These are phyloP conservation scores for Anarhynchus alexandrinus DNA, from an alignment of 2,113 vertebrate genomes.

Conservation along the genomic window DNA sequence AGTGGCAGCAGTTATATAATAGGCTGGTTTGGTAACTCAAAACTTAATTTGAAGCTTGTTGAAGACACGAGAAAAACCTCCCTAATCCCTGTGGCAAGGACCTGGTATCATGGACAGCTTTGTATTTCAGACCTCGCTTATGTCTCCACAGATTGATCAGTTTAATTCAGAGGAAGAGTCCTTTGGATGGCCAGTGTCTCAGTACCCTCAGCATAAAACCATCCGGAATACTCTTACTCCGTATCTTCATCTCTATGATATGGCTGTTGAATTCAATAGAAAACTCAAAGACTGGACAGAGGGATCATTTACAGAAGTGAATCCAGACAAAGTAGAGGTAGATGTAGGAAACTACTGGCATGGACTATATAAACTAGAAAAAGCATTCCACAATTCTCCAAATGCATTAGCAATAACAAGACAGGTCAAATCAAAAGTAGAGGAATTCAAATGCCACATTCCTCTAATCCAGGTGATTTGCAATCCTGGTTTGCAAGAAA, in stretches of 20 bases:
- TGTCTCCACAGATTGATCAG: conserved; percentile 77
- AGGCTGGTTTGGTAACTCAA: background rate
- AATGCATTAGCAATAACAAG: conserved; percentile 75
- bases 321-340: conserved; percentile 81
- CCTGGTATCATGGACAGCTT: background rate
- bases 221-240: conserved; percentile 79
- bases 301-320: conserved; percentile 78
- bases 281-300: conserved; percentile 78
- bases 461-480: conserved; percentile 86
- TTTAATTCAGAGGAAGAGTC: conserved; percentile 87
- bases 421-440: conserved; percentile 76
- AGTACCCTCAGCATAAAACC: conserved; percentile 83
- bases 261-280: conserved; percentile 74
- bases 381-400: conserved; percentile 75
- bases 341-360: conserved; percentile 82
- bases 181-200: conserved; percentile 80
- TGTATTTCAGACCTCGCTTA: background rate
- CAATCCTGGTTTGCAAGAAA: conserved; percentile 82
- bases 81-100: background rate
- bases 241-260: conserved; percentile 83
- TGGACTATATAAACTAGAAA: conserved; percentile 83
- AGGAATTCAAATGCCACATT: conserved; percentile 81
- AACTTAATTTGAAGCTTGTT: background rate
- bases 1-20: background rate
- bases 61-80: background rate